A percentile compares a stretch with the other conserved stretches of the same genome.
These are phyloP conservation scores for Chironomus tepperi DNA, from an alignment of 1,140 invertebrate species.

Conservation along the genomic window DNA sequence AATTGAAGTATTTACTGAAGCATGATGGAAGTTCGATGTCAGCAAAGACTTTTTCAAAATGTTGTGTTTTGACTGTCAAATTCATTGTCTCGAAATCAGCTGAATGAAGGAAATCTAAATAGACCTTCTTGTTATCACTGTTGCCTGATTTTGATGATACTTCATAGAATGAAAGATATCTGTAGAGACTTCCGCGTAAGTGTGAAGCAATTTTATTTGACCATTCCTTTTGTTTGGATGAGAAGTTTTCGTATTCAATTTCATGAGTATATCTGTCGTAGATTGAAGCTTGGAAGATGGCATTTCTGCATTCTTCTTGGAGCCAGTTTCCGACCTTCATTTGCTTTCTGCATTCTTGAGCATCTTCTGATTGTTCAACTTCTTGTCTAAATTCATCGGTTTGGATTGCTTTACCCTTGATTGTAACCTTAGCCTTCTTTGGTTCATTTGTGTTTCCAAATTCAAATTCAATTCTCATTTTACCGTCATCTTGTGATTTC, in stretches of 20 bases:
- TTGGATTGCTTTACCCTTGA: slow-evolving; percentile 40
- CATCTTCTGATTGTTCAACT: slow-evolving; percentile 37
- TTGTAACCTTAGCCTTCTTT: slow-evolving; percentile 31
- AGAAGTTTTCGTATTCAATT: slow-evolving; percentile 37
- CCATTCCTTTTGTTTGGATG: slow-evolving; percentile 23
- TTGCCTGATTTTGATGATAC: slow-evolving; percentile 29
- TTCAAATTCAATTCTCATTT: slow-evolving; percentile 42
- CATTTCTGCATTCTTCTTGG: slow-evolving; percentile 45
- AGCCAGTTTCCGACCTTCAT: slow-evolving; percentile 45
- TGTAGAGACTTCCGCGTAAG: slow-evolving; percentile 26
- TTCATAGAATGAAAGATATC: not conserved
- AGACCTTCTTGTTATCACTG: slow-evolving; percentile 34
- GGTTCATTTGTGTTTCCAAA: slow-evolving; percentile 36
- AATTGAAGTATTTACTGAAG: not conserved
- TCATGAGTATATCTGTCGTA: slow-evolving; percentile 42
- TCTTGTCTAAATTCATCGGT: slow-evolving; percentile 43
- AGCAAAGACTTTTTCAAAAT: not conserved
- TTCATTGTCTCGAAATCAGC: slow-evolving; percentile 8
- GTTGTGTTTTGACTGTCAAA: not conserved
- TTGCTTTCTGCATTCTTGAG: slow-evolving; percentile 43
- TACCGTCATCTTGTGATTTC: slow-evolving; percentile 41
- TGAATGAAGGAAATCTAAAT: slow-evolving; percentile 40
- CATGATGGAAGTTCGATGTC: not conserved
- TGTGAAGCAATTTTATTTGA: slow-evolving; percentile 28
- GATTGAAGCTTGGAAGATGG: slow-evolving; percentile 41